Evolutionary conservation across 2,888 invertebrate genomes (phyloP).

Genomic region (Xestobium rufovillosum): DNA sequence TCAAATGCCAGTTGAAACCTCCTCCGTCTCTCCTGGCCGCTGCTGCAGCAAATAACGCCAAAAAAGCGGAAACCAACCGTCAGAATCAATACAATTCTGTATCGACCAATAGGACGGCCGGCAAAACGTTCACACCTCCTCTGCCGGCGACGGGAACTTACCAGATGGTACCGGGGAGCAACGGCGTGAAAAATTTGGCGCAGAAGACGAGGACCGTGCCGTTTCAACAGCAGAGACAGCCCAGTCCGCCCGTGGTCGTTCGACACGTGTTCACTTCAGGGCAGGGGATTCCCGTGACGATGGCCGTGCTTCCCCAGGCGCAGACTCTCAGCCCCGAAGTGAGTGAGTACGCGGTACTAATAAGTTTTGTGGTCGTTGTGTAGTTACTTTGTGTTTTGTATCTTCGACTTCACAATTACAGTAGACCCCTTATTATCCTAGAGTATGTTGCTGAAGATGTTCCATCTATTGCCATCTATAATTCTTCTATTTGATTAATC

Average conservation of each 20-base stretch:
- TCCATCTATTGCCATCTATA: no score
- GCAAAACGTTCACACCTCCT: constrained; percentile 42
- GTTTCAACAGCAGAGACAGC: constrained; percentile 49
- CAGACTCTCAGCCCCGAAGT: constrained; percentile 42
- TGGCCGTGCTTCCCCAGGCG: constrained; percentile 47
- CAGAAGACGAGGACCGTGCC: constrained; percentile 40
- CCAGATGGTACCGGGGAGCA: constrained; percentile 39
- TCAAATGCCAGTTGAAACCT: constrained; percentile 77
- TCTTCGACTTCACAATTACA: no score
- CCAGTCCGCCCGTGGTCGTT: constrained; percentile 57
- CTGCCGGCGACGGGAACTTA: constrained; percentile 35
- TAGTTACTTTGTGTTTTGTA: no score
- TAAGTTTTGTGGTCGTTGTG: no score
- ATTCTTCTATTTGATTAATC: no score
- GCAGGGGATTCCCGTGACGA: constrained; percentile 51
- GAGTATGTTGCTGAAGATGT: no score
- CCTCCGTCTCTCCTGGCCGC: constrained; percentile 68
- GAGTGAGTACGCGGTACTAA: constrained; percentile 32
- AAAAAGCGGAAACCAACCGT: constrained; percentile 33
- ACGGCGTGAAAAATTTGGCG: constrained; percentile 40
- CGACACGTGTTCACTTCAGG: constrained; percentile 52
- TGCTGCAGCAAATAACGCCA: constrained; percentile 36
- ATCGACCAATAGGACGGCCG: constrained; percentile 36
- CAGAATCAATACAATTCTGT: constrained; percentile 43
- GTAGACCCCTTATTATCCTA: no score